Evolutionary conservation across 2,888 invertebrate species (phyloP).

Genomic region (Eristalis pertinax): DNA sequence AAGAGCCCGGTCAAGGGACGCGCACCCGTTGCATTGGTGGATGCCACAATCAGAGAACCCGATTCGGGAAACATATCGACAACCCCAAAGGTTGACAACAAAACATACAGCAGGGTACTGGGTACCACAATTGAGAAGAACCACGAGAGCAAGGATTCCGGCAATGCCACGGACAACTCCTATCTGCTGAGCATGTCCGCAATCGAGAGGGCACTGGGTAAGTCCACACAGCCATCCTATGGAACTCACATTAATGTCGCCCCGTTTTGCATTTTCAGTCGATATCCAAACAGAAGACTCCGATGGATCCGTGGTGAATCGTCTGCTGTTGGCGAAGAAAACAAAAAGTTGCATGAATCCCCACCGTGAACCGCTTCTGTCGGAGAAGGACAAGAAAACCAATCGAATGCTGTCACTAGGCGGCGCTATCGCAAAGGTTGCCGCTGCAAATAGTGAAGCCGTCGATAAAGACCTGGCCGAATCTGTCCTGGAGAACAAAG

Average conservation of each 20-base stretch:
- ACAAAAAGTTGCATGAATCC: slow-evolving; percentile 55
- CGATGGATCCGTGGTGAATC: slow-evolving; percentile 74
- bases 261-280: slow-evolving; percentile 70
- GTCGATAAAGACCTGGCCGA: slow-evolving; percentile 6
- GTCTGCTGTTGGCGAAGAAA: slow-evolving; percentile 73
- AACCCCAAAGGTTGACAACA: slow-evolving; percentile 77
- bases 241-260: background rate
- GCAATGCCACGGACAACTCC: slow-evolving; percentile 75
- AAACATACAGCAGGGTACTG: slow-evolving; percentile 74
- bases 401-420: slow-evolving; percentile 20
- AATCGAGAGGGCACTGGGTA: slow-evolving; percentile 78
- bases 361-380: slow-evolving; percentile 24
- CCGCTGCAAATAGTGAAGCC: background rate
- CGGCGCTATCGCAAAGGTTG: slow-evolving; percentile 22
- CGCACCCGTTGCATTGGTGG: slow-evolving; percentile 73
- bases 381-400: background rate
- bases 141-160: slow-evolving; percentile 75
- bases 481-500: slow-evolving; percentile 75
- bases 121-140: slow-evolving; percentile 51
- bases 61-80: slow-evolving; percentile 52
- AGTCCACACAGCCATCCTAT: slow-evolving; percentile 36
- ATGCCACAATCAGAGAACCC: slow-evolving; percentile 49
- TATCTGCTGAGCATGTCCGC: slow-evolving; percentile 78
- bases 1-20: slow-evolving; percentile 74
- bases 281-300: slow-evolving; percentile 77